Base-by-base conservation (phyloP, 2,888 invertebrate genomes). In the Orthosia gracilis region DNA sequence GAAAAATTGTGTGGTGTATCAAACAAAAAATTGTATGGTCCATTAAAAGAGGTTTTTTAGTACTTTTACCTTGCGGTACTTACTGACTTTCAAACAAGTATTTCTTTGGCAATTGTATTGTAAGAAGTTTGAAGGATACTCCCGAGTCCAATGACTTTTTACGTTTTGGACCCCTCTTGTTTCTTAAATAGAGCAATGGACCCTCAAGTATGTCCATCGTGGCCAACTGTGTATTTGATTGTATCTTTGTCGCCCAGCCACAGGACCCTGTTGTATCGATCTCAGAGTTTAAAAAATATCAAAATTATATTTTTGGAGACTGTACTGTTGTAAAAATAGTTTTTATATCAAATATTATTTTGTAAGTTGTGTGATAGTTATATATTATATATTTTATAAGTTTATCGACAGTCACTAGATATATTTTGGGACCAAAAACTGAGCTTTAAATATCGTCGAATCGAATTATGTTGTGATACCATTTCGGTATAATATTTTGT, bases 311-410 rank as follows among this genome's bases (percentile, higher is more conserved):
- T 91, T 89, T 89, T 84, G 83, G 89, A 92, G 86, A 87, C 90
- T 83, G 87, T 89, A 73, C 85, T 88, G 88, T 89, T 90, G 91
- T 90, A 91, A 89, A 89, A 79, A 81, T 85, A 78, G 79, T 84
- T 82, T 72, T 73, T 78, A 69, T 80, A 75, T 88, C 75, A 87
- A 76, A 69, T 69, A 69, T 88, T 89, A 87, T 88, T 88, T 90
- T 85, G 88, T 92, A 92, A 92, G 91, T 93, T 94, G 94, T 92
- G 94, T 94, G 94, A 94, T 94, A 94, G 88, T 83, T 88, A 92
- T 93, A 94, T 93, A 93, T 86, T 93, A 92, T n/a, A n/a, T 94
- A 93, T 93, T 85, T 69, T 91, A 90, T 91, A 90, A 91, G 88
- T 93, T 91, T 91, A 91, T 91, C 81, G 80, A 55, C 55, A 84